A percentile compares a stretch with the other conserved stretches of the same genome.
These are phyloP conservation scores for Caenorhabditis elegans DNA, from an alignment of 1,140 invertebrate species.

Conservation along the genomic window DNA sequence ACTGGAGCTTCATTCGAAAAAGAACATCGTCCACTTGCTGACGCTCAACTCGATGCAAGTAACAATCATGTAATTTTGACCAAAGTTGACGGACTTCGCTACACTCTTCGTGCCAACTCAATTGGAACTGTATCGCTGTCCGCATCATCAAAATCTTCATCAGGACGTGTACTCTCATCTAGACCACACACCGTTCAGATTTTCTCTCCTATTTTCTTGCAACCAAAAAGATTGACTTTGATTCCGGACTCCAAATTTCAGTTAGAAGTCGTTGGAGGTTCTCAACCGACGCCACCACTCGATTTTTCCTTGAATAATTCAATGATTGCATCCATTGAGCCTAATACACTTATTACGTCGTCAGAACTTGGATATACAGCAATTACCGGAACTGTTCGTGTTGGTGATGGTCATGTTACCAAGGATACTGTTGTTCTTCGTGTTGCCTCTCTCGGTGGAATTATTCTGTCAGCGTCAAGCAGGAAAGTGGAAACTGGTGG, in stretches of 20 bases:
- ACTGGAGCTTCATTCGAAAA: conserved; percentile 21
- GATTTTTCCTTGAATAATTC: conserved; percentile 45
- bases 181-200: conserved; percentile 38
- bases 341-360: conserved; percentile 39
- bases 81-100: conserved; percentile 10
- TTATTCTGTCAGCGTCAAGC: background rate
- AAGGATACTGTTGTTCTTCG: conserved; percentile 42
- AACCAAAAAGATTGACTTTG: conserved; percentile 40
- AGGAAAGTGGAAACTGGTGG: conserved; percentile 25
- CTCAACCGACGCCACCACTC: conserved; percentile 40
- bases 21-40: background rate
- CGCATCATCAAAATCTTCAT: conserved; percentile 37
- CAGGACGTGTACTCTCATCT: conserved; percentile 27
- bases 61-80: background rate
- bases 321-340: conserved; percentile 26
- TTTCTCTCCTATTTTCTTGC: conserved; percentile 42
- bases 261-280: conserved; percentile 43
- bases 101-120: background rate
- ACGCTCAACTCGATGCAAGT: background rate
- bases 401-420: conserved; percentile 31
- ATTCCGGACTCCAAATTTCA: conserved; percentile 42
- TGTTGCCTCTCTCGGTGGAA: conserved; percentile 36
- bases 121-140: conserved; percentile 37
- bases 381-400: conserved; percentile 39
- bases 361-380: conserved; percentile 29